phyloP scores from a whole-genome alignment of 2,113 vertebrate genomes.

The Myanophis thanlyinensis region DNA sequence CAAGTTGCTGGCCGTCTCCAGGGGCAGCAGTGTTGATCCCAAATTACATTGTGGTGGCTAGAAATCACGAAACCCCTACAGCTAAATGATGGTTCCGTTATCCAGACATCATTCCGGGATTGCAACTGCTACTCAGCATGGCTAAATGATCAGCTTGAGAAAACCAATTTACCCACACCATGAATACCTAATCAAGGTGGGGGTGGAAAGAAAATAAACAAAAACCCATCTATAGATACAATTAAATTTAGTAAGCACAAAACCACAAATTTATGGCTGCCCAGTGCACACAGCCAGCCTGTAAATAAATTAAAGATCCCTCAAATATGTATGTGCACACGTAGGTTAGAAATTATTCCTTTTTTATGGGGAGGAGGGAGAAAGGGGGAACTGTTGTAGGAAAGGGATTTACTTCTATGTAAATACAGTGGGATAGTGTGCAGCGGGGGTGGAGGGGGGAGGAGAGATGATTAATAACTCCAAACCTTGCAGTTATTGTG shows the following conservation, averaged over 20 bases:
- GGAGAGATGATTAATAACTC: constrained; percentile 3
- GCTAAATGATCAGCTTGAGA: background rate
- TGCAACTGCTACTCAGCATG: background rate
- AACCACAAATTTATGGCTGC: constrained; percentile 21
- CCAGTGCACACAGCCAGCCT: background rate
- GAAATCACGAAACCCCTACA: background rate
- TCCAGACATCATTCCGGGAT: background rate
- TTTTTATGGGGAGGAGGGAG: background rate
- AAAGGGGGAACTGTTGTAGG: background rate
- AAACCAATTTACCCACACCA: background rate
- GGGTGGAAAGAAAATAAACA: background rate
- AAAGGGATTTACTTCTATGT: background rate
- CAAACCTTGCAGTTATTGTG: constrained; percentile 23
- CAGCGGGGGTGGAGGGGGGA: background rate
- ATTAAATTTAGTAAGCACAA: constrained; percentile 1
- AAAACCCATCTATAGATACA: background rate
- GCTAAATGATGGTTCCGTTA: background rate
- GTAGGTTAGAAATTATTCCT: background rate
- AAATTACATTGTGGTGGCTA: background rate
- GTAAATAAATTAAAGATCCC: constrained; percentile 7
- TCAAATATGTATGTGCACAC: background rate
- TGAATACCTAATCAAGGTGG: constrained; percentile 8
- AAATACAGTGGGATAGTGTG: background rate
- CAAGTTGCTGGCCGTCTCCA: background rate
- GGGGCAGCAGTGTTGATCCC: background rate